Evolutionary conservation across 2,888 invertebrate species (phyloP).

Genomic region (Cylindroiulus punctatus): DNA sequence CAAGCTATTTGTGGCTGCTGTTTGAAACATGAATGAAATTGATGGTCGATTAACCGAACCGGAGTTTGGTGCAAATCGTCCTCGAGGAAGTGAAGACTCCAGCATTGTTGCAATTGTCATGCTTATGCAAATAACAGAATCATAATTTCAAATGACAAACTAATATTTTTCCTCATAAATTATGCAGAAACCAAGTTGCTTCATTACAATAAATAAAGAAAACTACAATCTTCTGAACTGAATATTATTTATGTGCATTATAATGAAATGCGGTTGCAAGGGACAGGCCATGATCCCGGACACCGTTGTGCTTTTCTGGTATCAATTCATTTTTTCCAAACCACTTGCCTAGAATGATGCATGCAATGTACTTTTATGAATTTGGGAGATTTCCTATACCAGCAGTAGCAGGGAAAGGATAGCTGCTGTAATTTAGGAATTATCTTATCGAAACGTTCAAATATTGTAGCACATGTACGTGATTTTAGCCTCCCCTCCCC

Average conservation of each 20-base stretch:
- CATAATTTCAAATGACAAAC: slow-evolving; percentile 28
- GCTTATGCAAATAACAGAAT: neutral
- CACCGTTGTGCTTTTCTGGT: neutral
- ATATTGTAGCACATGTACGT: too few species aligned
- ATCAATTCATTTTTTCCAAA: neutral
- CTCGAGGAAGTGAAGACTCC: neutral
- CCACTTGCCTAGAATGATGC: neutral
- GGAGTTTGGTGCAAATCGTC: neutral
- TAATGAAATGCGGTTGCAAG: neutral
- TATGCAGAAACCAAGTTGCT: neutral
- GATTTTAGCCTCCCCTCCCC: too few species aligned
- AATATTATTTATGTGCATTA: slow-evolving; percentile 14
- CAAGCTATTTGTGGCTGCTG: neutral
- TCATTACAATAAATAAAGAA: neutral
- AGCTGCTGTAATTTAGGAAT: too few species aligned
- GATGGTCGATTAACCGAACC: neutral
- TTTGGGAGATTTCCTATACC: too few species aligned
- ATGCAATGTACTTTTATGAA: too few species aligned
- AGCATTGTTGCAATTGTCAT: neutral
- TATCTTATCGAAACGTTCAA: too few species aligned
- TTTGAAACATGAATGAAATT: neutral
- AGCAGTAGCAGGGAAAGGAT: too few species aligned
- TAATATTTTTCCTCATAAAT: slow-evolving; percentile 2
- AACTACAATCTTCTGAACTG: neutral
- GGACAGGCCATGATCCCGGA: neutral